phyloP scores from a whole-genome alignment of 2,797 vertebrate species.

The Antrozous pallidus region DNA sequence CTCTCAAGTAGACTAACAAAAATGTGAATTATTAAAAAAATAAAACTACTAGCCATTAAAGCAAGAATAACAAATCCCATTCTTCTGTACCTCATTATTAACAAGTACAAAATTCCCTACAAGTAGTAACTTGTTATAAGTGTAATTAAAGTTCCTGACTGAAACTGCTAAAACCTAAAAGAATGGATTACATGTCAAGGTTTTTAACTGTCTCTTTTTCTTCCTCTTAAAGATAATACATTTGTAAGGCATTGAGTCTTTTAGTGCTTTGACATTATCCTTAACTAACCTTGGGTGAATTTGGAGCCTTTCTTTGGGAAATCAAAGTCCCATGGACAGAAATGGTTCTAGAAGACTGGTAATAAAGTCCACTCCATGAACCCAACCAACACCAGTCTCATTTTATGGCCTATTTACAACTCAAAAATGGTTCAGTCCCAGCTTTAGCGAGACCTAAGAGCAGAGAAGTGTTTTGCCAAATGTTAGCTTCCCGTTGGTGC shows the following conservation, averaged over 20 bases:
- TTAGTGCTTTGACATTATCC: background rate
- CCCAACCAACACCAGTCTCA: background rate
- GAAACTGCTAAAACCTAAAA: slow-evolving; percentile 23
- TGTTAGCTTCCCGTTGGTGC: background rate
- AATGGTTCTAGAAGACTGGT: background rate
- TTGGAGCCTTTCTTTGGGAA: background rate
- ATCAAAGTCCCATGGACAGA: background rate
- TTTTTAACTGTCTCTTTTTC: slow-evolving; percentile 2
- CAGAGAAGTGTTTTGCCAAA: no score
- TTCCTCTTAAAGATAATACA: background rate
- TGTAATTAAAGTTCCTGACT: background rate
- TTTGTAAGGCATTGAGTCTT: slow-evolving; percentile 10
- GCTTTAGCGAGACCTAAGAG: background rate
- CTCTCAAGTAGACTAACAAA: background rate
- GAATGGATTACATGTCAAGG: background rate
- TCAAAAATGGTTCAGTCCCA: background rate
- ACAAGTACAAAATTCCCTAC: background rate
- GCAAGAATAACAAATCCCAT: background rate
- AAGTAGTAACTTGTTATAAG: slow-evolving; percentile 11
- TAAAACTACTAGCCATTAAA: background rate
- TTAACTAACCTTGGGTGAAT: background rate
- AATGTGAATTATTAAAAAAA: slow-evolving; percentile 14
- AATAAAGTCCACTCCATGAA: background rate
- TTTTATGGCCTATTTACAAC: background rate
- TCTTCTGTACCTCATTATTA: background rate